Evolutionary conservation across 2,113 vertebrate species (phyloP), one percentile per base, ranked within the genome.

Genomic region (Gasterosteus aculeatus): DNA sequence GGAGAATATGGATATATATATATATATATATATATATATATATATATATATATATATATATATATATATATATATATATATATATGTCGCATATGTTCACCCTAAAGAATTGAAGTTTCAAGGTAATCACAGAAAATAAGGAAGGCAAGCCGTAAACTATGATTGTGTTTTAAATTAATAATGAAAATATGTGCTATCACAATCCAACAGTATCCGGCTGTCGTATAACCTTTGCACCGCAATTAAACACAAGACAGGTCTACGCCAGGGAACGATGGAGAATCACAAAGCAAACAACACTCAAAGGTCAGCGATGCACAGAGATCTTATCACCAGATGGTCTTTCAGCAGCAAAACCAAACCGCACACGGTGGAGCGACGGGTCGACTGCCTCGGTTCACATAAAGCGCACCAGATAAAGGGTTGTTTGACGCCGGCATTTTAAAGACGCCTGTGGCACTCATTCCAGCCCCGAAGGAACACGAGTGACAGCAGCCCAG

Each of bases 301-400:
- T 38, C 29, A 89, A 89, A 89, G 87, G 89, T 90, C 83, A 88
- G 60, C 8, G 39, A 2, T 71, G 58, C 63, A 47, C 60, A n/a
- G 26, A 57, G 59, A 83, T 78, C 72, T 74, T 57, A 82, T 81
- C 77, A 80, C 51, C 66, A 80, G 70, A 88, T 83, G 86, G 62
- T 83, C 87, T 90, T 90, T 89, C 18, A 75, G 39, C 33, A 72
- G 64, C 72, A 47, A 72, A 83, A 72, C 66, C 69, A 81, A 78
- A 44, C 72, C 44, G 0, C 35, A 10, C 61, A 62, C 49, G 71
- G 61, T 46, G 39, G 35, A 49, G 62, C 22, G 41, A 46, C 4
- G 60, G 70, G 69, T 60, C 66, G 69, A 79, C 39, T 44, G 54
- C 69, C 61, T 29, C 8, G 10, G 38, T 41, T 76, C 18, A 59